Evolutionary conservation across 92 coral and sea anemone species (phyloP).

Genomic region (Heliopora coerulea): DNA sequence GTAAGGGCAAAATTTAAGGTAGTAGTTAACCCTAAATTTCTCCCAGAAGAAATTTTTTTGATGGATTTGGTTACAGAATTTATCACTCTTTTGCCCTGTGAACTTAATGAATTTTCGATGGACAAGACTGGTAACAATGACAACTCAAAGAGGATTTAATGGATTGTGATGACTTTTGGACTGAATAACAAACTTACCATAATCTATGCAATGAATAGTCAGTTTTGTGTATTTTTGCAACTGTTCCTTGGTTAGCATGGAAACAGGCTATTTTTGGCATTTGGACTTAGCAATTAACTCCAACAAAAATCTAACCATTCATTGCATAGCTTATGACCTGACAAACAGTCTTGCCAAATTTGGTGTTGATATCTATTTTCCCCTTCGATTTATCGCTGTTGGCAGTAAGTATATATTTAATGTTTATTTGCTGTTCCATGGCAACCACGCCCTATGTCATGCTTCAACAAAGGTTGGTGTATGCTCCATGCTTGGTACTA

Average conservation of each 20-base stretch:
- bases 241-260: conserved; percentile 17
- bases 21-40: no score
- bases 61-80: no score
- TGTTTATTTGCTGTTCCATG: conserved; percentile 14
- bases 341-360: conserved; percentile 19
- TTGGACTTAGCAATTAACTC: conserved; percentile 9
- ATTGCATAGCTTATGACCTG: conserved; percentile 17
- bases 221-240: conserved; percentile 1
- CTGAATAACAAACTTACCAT: conserved; percentile 14
- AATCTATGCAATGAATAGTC: conserved; percentile 16
- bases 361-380: conserved; percentile 16
- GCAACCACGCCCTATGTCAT: conserved; percentile 7
- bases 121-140: no score
- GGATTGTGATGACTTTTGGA: conserved; percentile 15
- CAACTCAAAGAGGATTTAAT: conserved; percentile 15
- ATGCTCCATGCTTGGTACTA: conserved; percentile 11
- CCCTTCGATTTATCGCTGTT: conserved; percentile 15
- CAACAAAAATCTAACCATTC: conserved; percentile 15
- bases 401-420: not conserved
- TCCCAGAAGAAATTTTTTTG: no score
- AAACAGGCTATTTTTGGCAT: conserved; percentile 15
- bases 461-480: not conserved
- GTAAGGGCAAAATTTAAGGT: no score
- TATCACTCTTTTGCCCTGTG: no score
- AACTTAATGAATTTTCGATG: no score